These are phyloP conservation scores for Agrypnus murinus DNA, from an alignment of 2,888 invertebrate species.

Conservation along the genomic window DNA sequence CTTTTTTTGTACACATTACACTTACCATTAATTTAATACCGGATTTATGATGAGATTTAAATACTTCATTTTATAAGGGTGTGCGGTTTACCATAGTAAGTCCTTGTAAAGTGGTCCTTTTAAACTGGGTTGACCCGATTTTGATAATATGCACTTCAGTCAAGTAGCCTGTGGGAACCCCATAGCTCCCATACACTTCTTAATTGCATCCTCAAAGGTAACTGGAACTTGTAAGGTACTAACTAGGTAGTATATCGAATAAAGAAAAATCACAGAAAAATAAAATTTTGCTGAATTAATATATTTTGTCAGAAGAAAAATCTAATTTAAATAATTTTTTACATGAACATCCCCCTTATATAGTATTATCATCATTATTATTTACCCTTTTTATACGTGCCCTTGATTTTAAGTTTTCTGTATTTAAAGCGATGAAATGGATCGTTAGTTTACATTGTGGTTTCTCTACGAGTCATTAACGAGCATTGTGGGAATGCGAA, in stretches of 20 bases:
- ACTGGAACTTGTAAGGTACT: no score
- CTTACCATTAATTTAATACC: no score
- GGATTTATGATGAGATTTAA: constrained; percentile 20
- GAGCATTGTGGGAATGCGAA: constrained; percentile 65
- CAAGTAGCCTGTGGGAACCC: constrained; percentile 65
- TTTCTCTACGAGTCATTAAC: constrained; percentile 67
- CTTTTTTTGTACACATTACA: no score
- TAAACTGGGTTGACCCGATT: constrained; percentile 45
- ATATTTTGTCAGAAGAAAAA: no score
- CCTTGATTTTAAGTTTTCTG: constrained; percentile 39
- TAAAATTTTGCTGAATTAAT: no score
- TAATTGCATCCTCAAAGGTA: constrained; percentile 43
- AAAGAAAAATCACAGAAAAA: no score
- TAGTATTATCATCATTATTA: not conserved
- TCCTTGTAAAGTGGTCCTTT: constrained; percentile 41
- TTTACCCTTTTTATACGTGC: constrained; percentile 9
- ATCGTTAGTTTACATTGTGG: constrained; percentile 68
- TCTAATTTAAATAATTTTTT: no score
- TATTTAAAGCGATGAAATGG: constrained; percentile 68
- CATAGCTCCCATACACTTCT: constrained; percentile 61
- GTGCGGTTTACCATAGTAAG: constrained; percentile 33
- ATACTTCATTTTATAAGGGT: constrained; percentile 45
- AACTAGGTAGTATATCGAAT: no score
- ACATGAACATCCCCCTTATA: no score
- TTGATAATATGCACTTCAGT: constrained; percentile 58